Evolutionary conservation across 2,888 invertebrate species (phyloP), one percentile per base, ranked within the genome.

Genomic region (Phlogophora meticulosa): DNA sequence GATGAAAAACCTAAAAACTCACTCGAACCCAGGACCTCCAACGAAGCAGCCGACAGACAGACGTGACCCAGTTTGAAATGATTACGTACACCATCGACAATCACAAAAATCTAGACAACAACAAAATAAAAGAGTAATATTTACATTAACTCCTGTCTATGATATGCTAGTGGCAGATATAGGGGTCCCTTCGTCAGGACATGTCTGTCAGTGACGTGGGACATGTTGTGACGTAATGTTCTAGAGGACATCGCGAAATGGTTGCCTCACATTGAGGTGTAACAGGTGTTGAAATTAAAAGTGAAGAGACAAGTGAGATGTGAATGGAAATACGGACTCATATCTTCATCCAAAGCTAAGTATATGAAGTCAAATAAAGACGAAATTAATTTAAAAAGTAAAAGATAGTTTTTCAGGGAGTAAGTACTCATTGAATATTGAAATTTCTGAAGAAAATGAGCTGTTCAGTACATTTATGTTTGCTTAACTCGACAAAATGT

Each of bases 101-200:
- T 51, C 49, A 52, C 40, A 32, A 46, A 34, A 45, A 17, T n/a
- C 4, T 38, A 46, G 20, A 10, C 10, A 22, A 49, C 28, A 60
- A 66, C 46, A 48, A 28, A 57, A 61, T 46, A 53, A 80, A 63
- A 58, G 36, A 58, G 46, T 57, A 68, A 56, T 60, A 42, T 60
- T 53, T 28, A 60, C 34, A 69, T 60, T 46, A 42, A 7, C 13
- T 32, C 20, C 32, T 20, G 55, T 34, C n/a, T 17, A 24, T 66
- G 68, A 74, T 28, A 22, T 79, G 73, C 15, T 59, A 20, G 42
- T 67, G 74, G 55, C 74, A 74, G 68, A 17, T 51, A 20, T 63
- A 73, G 74, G 64, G 60, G 24, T 46, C 32, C 79, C 74, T 53
- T 67, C 74, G 56, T 75, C 80, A 75, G 38, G 13, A 42, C 32